These are phyloP conservation scores for Drosophila hamatofila DNA, from an alignment of 2,888 invertebrate species.

Conservation along the genomic window DNA sequence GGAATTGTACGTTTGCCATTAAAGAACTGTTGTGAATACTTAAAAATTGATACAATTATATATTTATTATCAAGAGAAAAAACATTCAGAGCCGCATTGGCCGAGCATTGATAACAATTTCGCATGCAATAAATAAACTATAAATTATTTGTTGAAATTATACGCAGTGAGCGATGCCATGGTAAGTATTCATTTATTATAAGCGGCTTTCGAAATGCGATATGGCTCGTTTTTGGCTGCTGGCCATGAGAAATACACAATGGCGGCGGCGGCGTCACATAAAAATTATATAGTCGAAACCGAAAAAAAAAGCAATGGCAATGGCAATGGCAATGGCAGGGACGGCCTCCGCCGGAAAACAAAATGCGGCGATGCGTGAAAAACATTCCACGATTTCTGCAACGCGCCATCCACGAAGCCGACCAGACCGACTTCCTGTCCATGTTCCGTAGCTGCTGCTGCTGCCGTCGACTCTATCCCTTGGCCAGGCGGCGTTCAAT, in stretches of 20 bases:
- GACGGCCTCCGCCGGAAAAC: constrained; percentile 64
- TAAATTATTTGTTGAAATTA: constrained; percentile 6
- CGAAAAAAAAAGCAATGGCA: background rate
- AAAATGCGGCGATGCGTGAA: constrained; percentile 77
- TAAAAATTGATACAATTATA: background rate
- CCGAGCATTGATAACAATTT: background rate
- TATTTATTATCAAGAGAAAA: background rate
- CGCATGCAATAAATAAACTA: constrained; percentile 3
- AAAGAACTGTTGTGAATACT: background rate
- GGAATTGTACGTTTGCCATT: background rate
- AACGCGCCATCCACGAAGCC: constrained; percentile 28
- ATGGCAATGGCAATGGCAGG: background rate
- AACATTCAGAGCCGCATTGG: background rate
- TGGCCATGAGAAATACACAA: constrained; percentile 31
- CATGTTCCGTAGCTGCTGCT: background rate
- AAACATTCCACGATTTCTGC: constrained; percentile 74
- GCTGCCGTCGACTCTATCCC: constrained; percentile 11
- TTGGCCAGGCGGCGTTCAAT: constrained; percentile 45
- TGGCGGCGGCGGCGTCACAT: constrained; percentile 25
- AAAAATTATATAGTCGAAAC: constrained; percentile 53
- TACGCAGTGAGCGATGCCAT: constrained; percentile 7
- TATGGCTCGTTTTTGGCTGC: constrained; percentile 26
- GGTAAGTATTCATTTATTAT: constrained; percentile 15
- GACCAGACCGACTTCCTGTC: constrained; percentile 26
- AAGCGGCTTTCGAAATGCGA: constrained; percentile 26